Evolutionary conservation across 2,888 invertebrate species (phyloP), one percentile per base, ranked within the genome.

Genomic region (Pilophorus perplexus): DNA sequence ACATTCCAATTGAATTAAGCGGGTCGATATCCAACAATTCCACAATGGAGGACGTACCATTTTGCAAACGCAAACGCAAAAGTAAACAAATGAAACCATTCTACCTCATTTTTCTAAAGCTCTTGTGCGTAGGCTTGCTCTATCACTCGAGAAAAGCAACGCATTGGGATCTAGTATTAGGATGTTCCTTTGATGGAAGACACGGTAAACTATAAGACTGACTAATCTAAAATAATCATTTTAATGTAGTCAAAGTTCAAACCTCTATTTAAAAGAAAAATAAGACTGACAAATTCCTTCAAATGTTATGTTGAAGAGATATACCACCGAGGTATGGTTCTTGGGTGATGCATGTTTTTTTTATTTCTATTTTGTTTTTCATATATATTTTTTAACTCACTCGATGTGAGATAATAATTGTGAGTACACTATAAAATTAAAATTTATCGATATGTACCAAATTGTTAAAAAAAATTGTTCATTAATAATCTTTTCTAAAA

Each of bases 181-280:
- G 59, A 67, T 69, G 69, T 69, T 69, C 69, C 69, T 69, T 55
- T 50, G 18, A 40, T 65, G 62, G 65, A 67, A 67, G 54, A 69
- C 60, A 68, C 50, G 54, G 68, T 68, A 64, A 69, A 69, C 67
- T 69, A 69, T 67, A 67, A 69, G 69, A 69, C 69, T 69, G 69
- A 69, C 46, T 67, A 69, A 66, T 69, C 42, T 64, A 62, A 67
- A 67, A 67, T 69, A 66, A 62, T 64, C 48, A 62, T 64, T 42
- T 46, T 66, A 57, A 62, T 55, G 55, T 66, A 59, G 59, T 59
- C 50, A 57, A 69, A 67, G 33, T 64, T 67, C 67, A 69, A 67
- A 64, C 57, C 50, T 60, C 54, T 52, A 33, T 40, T 48, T 48
- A 57, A 55, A 64, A 64, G 64, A 59, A 57, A 18, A 54, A 69